These are phyloP conservation scores for Catharus ustulatus DNA, from an alignment of 2,797 vertebrate genomes.

Conservation along the genomic window DNA sequence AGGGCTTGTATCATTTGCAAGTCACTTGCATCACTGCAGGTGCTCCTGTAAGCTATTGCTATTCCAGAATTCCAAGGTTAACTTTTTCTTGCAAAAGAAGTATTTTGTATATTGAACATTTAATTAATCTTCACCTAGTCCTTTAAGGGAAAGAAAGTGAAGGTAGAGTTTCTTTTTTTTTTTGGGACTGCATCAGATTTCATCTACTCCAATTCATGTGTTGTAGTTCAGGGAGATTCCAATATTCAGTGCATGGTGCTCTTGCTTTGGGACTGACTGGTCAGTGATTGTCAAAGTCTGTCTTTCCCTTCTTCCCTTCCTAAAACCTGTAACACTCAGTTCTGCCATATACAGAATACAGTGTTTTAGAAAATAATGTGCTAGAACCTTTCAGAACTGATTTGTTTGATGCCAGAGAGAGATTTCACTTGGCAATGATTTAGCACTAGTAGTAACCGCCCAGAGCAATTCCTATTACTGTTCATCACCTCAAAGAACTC, in stretches of 20 bases:
- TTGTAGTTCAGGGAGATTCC: not conserved
- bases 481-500: not conserved
- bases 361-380: not conserved
- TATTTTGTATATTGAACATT: not conserved
- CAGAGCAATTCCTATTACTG: not conserved
- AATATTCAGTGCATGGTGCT: not conserved
- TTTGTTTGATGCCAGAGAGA: not conserved
- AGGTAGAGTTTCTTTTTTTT: not conserved
- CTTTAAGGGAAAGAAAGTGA: not conserved
- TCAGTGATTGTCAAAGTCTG: not conserved
- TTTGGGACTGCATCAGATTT: not conserved
- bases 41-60: not conserved
- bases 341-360: not conserved
- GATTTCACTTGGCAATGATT: not conserved
- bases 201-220: not conserved
- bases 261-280: rapidly evolving
- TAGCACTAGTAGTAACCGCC: not conserved
- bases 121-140: not conserved
- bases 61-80: not conserved
- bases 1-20: not conserved
- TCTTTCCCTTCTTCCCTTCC: not conserved
- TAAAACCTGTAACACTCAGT: not conserved
- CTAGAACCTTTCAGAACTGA: not conserved
- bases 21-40: not conserved
- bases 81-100: not conserved